A percentile compares a stretch with the other conserved stretches of the same genome.
Conservation (phyloP, 2,888 invertebrate genomes). For the Acrobasis consociella region DNA sequence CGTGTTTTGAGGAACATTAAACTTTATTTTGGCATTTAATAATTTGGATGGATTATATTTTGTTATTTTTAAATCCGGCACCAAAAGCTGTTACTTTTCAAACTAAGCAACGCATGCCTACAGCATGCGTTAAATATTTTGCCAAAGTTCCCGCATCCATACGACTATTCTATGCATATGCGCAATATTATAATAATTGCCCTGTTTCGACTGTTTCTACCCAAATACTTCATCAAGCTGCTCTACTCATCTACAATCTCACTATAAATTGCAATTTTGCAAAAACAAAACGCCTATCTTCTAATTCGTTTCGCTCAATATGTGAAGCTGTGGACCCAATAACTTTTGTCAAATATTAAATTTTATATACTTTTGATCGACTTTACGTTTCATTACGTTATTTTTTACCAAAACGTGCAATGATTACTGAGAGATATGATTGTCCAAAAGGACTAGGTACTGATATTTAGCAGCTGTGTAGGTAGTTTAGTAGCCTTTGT, state of each 20-base stretch:
- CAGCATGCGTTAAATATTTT: not conserved
- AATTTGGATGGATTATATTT: constrained; percentile 59
- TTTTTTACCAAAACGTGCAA: not conserved
- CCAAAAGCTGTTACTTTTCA: constrained; percentile 27
- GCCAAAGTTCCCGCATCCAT: constrained; percentile 1
- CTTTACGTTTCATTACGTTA: not conserved
- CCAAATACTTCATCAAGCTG: constrained; percentile 17
- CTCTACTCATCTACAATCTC: constrained; percentile 22
- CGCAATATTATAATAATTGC: constrained; percentile 27
- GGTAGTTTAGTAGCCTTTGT: too few relatives aligned
- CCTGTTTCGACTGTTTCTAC: constrained; percentile 32
- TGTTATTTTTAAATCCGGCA: constrained; percentile 32
- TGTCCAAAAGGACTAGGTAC: too few relatives aligned
- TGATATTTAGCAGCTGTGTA: too few relatives aligned
- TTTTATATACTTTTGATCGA: not conserved
- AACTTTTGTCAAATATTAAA: constrained; percentile 33
- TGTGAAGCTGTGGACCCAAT: constrained; percentile 72
- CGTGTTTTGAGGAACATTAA: constrained; percentile 33
- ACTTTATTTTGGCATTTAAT: constrained; percentile 43
- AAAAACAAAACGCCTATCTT: constrained; percentile 43
- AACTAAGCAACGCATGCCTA: not conserved
- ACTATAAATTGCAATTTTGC: constrained; percentile 28
- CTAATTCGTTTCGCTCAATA: constrained; percentile 72
- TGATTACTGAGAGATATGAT: too few relatives aligned
- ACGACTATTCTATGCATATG: not conserved